phyloP scores from a whole-genome alignment of 2,888 invertebrate species.

The Philhelius pedissequus region DNA sequence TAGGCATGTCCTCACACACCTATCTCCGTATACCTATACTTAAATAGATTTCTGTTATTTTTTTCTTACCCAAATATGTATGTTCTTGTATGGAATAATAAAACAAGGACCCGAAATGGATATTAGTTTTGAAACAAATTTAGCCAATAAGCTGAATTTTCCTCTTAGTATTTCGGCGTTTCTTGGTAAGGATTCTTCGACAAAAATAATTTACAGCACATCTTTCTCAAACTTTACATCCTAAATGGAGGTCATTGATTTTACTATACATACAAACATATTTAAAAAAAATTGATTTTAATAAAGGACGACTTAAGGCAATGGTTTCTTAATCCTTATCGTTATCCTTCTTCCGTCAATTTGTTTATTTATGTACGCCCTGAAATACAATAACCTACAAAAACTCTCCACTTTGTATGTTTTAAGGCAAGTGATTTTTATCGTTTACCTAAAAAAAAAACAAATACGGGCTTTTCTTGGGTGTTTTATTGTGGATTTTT shows the following conservation, averaged over 20 bases:
- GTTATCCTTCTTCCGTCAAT: background rate
- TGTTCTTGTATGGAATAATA: background rate
- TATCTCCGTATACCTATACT: background rate
- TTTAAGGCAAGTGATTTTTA: background rate
- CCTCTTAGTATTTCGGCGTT: background rate
- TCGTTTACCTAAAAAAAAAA: background rate
- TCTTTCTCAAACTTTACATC: background rate
- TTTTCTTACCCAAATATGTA: background rate
- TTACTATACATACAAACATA: background rate
- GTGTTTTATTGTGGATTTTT: conserved; percentile 3
- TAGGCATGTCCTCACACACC: background rate
- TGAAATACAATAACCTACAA: background rate
- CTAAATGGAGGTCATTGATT: background rate
- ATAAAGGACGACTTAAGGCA: conserved; percentile 10
- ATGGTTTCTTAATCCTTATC: background rate
- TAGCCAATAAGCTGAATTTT: conserved; percentile 6
- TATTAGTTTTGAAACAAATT: conserved; percentile 1
- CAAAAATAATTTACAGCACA: background rate
- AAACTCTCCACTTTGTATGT: too few species aligned
- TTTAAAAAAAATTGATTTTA: background rate
- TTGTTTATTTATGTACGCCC: background rate
- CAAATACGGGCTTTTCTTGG: background rate
- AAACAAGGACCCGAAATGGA: background rate
- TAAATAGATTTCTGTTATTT: background rate
- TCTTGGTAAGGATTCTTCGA: background rate